Evolutionary conservation across 2,113 vertebrate species (phyloP).

Genomic region (Pelecanoides urinatrix): DNA sequence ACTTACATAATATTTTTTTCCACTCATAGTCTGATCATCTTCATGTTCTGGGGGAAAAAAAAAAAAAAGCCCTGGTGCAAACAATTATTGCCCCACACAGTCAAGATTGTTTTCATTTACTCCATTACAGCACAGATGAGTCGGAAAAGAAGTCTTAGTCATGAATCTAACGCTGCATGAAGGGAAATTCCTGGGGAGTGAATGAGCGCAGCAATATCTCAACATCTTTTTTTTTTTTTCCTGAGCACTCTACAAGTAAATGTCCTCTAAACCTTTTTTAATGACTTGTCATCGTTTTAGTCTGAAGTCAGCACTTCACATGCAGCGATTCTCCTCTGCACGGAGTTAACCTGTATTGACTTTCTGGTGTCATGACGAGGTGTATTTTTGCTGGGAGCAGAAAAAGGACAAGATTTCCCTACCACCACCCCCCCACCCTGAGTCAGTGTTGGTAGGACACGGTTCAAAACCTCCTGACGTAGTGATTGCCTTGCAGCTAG

Average conservation of each 20-base stretch:
- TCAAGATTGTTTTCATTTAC: constrained; percentile 8
- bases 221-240: background rate
- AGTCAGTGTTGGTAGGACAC: background rate
- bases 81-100: background rate
- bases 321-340: background rate
- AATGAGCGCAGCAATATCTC: background rate
- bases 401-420: background rate
- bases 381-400: background rate
- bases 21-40: background rate
- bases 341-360: background rate
- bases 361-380: background rate
- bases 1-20: background rate
- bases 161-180: background rate
- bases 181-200: constrained; percentile 30
- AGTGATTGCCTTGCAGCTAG: background rate
- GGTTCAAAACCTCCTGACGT: background rate
- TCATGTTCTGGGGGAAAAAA: background rate
- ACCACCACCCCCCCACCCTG: too few species aligned
- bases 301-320: background rate
- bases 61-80: background rate
- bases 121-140: background rate
- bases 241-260: background rate
- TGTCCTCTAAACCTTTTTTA: background rate
- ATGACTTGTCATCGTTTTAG: background rate
- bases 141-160: constrained; percentile 23